Evolutionary conservation across 2,888 invertebrate species (phyloP), one percentile per base, ranked within the genome.

Genomic region (Orthosia gracilis): DNA sequence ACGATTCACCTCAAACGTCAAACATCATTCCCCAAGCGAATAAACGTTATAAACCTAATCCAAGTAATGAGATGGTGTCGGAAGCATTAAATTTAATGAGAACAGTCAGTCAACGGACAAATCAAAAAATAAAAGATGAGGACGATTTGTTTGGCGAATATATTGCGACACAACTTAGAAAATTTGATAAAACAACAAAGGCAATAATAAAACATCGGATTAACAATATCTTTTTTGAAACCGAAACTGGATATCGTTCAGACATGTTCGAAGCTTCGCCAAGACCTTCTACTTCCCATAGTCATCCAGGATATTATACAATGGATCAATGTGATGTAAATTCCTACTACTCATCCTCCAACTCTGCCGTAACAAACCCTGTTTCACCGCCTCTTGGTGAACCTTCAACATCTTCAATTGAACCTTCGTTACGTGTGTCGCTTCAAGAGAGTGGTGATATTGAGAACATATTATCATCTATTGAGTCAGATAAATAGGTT

Each of bases 221-320:
- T n/a, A 76, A 79, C 59, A 79, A 79, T 67, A 79, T 79, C 40
- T 49, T 76, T 72, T 79, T 79, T 79, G 76, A 79, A 76, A 67
- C 78, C 76, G 78, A 79, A 79, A 79, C 66, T 76, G 75, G 76
- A 72, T 73, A 76, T 79, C 72, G 63, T 47, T 52, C 72, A 69
- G 78, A 79, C 59, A 79, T 76, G 76, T 79, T 66, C 50, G 72
- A 45, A 64, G 78, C 40, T 79, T 76, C 52, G 47, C 49, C 73
- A 76, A 79, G 76, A 79, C 76, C 72, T 58, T 78, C 76, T 62
- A 76, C 62, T 58, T 73, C 78, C 65, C 75, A 69, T 71, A 78
- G 75, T 78, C 75, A 78, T 78, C 75, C 78, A 79, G 72, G 76
- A 66, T 75, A 79, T 59, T 72, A 73, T 73, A 73, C 78, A 68